Evolutionary conservation across 1,140 invertebrate species (phyloP).

Genomic region (Mamestra configurata): DNA sequence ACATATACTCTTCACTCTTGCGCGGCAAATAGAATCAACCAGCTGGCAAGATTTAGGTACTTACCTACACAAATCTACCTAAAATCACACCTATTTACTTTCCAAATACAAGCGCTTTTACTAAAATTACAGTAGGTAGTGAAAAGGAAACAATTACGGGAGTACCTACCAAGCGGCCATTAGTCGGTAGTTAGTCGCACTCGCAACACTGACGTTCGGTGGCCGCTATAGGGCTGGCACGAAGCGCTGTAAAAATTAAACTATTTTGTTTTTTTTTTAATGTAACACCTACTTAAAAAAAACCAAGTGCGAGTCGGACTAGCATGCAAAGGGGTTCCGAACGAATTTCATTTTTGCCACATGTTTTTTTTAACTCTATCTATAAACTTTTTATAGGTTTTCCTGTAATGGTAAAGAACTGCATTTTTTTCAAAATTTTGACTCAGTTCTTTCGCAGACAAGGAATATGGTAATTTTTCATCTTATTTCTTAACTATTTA

Average conservation of each 20-base stretch:
- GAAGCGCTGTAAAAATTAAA: neutral
- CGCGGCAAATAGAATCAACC: neutral
- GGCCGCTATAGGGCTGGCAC: neutral
- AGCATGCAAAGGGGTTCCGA: no score
- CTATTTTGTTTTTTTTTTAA: neutral
- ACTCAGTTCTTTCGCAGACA: no score
- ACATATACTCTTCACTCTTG: neutral
- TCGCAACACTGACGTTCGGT: neutral
- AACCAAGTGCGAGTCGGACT: no score
- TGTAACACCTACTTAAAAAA: no score
- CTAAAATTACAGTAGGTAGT: neutral
- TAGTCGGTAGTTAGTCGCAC: constrained; percentile 12
- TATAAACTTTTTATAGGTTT: no score
- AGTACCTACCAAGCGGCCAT: constrained; percentile 22
- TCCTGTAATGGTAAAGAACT: no score
- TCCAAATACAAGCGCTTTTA: constrained; percentile 6
- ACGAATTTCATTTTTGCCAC: no score
- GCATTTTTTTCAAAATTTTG: no score
- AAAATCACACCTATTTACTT: constrained; percentile 12
- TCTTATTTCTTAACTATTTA: no score
- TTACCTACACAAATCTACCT: neutral
- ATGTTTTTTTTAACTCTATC: no score
- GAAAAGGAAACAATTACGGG: constrained; percentile 26
- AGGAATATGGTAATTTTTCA: no score
- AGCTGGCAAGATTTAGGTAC: neutral